Conservation (phyloP, 1,140 invertebrate genomes). For the Bombus consobrinus region DNA sequence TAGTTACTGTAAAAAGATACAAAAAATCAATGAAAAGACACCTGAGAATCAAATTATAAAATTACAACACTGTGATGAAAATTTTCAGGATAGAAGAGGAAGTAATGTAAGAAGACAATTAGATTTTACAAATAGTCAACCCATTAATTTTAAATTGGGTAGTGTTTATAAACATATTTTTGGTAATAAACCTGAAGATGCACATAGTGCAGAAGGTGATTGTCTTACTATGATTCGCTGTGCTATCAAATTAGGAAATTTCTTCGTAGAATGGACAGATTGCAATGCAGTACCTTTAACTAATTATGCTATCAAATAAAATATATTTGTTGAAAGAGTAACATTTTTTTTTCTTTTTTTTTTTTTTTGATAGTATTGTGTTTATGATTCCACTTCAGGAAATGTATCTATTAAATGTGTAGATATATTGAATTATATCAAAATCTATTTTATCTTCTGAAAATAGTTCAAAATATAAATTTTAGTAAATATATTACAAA, state of each 20-base stretch:
- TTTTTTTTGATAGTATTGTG: constrained; percentile 4
- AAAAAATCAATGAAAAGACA: constrained; percentile 78
- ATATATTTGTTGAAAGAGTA: neutral
- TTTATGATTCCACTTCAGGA: neutral
- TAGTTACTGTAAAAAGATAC: constrained; percentile 54
- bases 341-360: neutral
- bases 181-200: constrained; percentile 73
- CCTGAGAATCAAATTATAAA: constrained; percentile 72
- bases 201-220: constrained; percentile 86
- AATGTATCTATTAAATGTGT: neutral
- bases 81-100: neutral
- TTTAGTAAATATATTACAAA: neutral
- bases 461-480: neutral
- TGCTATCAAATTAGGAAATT: constrained; percentile 80
- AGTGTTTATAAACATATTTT: constrained; percentile 83
- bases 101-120: constrained; percentile 9
- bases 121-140: constrained; percentile 34
- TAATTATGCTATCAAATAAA: neutral
- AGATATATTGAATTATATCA: neutral
- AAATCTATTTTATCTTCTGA: neutral
- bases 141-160: constrained; percentile 80
- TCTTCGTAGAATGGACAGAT: constrained; percentile 85
- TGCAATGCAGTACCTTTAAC: constrained; percentile 79
- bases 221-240: constrained; percentile 84
- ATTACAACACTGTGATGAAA: neutral